Evolutionary conservation across 2,888 invertebrate genomes (phyloP), one percentile per base, ranked within the genome.

Genomic region (Elegia similella): DNA sequence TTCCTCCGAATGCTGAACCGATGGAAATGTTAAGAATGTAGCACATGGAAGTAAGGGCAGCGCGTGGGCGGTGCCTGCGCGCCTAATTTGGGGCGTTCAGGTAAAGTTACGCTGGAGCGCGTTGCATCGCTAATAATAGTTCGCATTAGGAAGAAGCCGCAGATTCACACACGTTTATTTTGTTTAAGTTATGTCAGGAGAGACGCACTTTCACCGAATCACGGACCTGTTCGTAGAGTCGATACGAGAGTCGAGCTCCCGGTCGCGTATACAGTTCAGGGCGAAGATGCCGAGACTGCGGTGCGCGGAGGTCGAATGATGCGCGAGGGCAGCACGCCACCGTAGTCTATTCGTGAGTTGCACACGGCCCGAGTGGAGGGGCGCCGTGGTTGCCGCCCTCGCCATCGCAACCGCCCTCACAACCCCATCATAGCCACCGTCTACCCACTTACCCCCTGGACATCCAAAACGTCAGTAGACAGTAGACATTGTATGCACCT

Each of bases 81-180:
- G 80, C 92, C 92, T 92, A 92, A 92, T 92, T 92, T 92, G 89
- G 92, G 82, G 76, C 80, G 85, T 87, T 80, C 91, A 91, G 91
- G 92, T 91, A 90, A 90, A 88, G 86, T 90, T 89, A 89, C 91
- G 76, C 86, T 88, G 88, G 88, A 90, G 84, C 74, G 78, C 72
- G 75, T 74, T 88, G 86, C 87, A 88, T 73, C 74, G 79, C 86
- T 89, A 89, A 81, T 83, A 80, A 86, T 91, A 91, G 86, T 75
- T 70, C 69, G 80, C 84, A 82, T 81, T 75, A 68, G 80, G 79
- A 82, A 78, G 82, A 76, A 82, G 81, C 77, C 78, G 75, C 75
- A 71, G 77, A 78, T 75, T 77, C 89, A 88, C 91, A 83, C 84
- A 82, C 84, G 86, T 72, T 78, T 77, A 69, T 68, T 68, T 66